phyloP scores from a whole-genome alignment of 2,113 vertebrate genomes.

The Dipodomys merriami region DNA sequence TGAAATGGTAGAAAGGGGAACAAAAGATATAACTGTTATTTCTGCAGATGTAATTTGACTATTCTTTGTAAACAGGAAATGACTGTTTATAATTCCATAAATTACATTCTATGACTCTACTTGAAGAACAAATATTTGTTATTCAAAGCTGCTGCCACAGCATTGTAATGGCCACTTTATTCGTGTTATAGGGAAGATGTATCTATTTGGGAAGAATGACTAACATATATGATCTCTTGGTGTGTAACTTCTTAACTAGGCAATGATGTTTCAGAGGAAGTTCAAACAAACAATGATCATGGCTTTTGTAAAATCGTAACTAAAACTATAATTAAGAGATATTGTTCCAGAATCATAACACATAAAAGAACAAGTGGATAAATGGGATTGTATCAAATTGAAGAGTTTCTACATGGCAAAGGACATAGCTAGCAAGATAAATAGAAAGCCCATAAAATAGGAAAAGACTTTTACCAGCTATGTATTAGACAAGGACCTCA shows the following conservation, averaged over 20 bases:
- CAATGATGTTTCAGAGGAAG: slow-evolving; percentile 36
- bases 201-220: slow-evolving; percentile 55
- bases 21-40: slow-evolving; percentile 27
- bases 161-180: slow-evolving; percentile 19
- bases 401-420: too few relatives aligned
- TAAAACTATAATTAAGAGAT: neutral
- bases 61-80: slow-evolving; percentile 36
- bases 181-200: slow-evolving; percentile 30
- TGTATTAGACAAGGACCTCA: too few relatives aligned
- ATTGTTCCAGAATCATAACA: too few relatives aligned
- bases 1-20: slow-evolving; percentile 72
- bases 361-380: too few relatives aligned
- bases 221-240: slow-evolving; percentile 47
- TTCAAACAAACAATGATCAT: slow-evolving; percentile 29
- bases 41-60: neutral
- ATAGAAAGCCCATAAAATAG: too few relatives aligned
- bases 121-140: slow-evolving; percentile 38
- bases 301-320: slow-evolving; percentile 26
- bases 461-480: too few relatives aligned
- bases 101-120: neutral
- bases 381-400: too few relatives aligned
- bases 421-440: too few relatives aligned
- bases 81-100: slow-evolving; percentile 16
- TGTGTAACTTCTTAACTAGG: slow-evolving; percentile 46
- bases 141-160: neutral